Conservation (phyloP, 2,113 vertebrate genomes). For the Himantopus leucocephalus region DNA sequence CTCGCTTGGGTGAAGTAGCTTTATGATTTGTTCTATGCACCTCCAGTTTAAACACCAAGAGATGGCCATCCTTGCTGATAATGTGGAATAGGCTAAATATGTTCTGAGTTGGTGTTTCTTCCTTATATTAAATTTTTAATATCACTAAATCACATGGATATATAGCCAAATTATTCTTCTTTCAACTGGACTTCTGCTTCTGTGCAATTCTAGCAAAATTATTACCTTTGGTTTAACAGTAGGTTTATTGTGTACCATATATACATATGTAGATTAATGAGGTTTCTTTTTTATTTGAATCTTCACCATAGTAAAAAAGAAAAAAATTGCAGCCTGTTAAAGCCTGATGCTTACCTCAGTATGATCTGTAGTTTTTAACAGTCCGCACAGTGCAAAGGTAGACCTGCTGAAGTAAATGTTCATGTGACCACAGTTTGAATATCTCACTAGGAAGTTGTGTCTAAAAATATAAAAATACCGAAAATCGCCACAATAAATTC, state of each 20-base stretch:
- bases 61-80: not conserved
- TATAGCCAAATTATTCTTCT: not conserved
- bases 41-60: not conserved
- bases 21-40: not conserved
- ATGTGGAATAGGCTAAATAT: not conserved
- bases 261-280: not conserved
- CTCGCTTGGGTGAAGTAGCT: not conserved
- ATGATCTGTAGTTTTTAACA: not conserved
- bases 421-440: not conserved
- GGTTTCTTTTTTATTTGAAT: not conserved
- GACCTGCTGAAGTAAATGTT: not conserved
- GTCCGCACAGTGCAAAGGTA: not conserved
- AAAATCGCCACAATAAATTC: not conserved
- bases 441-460: not conserved
- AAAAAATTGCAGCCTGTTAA: not conserved
- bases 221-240: not conserved
- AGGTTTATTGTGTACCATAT: not conserved
- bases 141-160: not conserved
- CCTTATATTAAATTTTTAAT: not conserved
- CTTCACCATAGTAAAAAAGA: not conserved
- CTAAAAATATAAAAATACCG: not conserved
- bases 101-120: not conserved
- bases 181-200: not conserved
- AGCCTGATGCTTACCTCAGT: not conserved
- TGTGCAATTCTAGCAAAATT: not conserved